Conservation (phyloP, 1,140 invertebrate species). For the Megalonaias nervosa region DNA sequence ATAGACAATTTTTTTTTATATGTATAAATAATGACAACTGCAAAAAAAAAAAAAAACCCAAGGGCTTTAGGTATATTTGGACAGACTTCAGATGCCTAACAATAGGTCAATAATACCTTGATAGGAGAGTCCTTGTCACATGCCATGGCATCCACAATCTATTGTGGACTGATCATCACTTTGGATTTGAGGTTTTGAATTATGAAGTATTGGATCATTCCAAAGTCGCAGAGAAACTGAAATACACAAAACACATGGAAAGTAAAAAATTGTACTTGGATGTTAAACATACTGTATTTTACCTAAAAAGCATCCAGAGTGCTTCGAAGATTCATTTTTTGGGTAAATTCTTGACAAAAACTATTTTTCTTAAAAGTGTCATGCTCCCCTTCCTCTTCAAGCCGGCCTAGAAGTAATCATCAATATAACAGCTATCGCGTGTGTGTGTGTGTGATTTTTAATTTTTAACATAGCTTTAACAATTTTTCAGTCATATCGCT, state of each 20-base stretch:
- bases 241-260: conserved; percentile 61
- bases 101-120: conserved; percentile 51
- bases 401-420: no score
- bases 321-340: no score
- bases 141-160: conserved; percentile 71
- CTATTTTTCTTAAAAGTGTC: neutral
- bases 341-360: neutral
- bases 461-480: no score
- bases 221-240: conserved; percentile 69
- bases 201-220: conserved; percentile 67
- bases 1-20: no score
- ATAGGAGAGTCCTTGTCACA: conserved; percentile 63
- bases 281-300: neutral
- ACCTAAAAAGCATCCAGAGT: neutral
- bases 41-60: no score
- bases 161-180: conserved; percentile 70
- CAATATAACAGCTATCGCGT: no score
- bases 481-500: no score
- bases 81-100: neutral
- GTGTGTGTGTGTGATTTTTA: no score
- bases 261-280: neutral
- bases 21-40: no score
- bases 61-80: no score
- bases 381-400: no score
- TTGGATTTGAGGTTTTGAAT: conserved; percentile 62